Evolutionary conservation across 2,888 invertebrate species (phyloP).

Genomic region (Parochlus steinenii): DNA sequence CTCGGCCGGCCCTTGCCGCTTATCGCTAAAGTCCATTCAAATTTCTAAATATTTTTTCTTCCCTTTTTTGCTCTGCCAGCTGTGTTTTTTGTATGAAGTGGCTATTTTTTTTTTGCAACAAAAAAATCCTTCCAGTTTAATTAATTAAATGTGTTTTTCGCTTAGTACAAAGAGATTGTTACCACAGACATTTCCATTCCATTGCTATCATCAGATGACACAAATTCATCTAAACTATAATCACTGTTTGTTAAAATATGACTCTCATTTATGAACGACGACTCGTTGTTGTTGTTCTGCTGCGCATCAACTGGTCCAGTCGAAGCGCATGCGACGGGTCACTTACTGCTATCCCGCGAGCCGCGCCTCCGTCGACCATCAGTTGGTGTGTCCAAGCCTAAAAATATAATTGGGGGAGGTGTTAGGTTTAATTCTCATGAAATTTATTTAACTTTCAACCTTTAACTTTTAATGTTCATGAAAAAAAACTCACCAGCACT

Average conservation of each 20-base stretch:
- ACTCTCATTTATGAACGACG: conserved; percentile 7
- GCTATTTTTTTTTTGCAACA: too few species aligned
- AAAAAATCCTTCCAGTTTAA: too few species aligned
- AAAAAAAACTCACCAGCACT: conserved; percentile 41
- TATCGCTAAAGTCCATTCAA: too few species aligned
- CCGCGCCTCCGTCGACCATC: conserved; percentile 42
- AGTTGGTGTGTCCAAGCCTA: conserved; percentile 23
- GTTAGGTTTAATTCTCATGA: too few species aligned
- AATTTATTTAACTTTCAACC: too few species aligned
- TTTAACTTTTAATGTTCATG: neutral
- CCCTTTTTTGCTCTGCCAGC: neutral
- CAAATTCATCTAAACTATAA: conserved; percentile 12
- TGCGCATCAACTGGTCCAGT: conserved; percentile 19
- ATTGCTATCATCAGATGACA: conserved; percentile 12
- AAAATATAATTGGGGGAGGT: conserved; percentile 1
- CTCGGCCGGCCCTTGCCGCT: too few species aligned
- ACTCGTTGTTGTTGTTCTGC: conserved; percentile 12
- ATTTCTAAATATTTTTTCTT: conserved; percentile 3
- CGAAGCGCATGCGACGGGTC: conserved; percentile 36
- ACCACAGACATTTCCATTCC: conserved; percentile 13
- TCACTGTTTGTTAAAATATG: conserved; percentile 9
- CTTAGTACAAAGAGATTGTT: conserved; percentile 13
- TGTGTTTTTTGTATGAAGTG: too few species aligned
- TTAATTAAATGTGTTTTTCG: too few species aligned
- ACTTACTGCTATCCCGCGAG: conserved; percentile 62